These are phyloP conservation scores for Tursiops truncatus DNA, from an alignment of 2,113 vertebrate genomes.

Conservation along the genomic window DNA sequence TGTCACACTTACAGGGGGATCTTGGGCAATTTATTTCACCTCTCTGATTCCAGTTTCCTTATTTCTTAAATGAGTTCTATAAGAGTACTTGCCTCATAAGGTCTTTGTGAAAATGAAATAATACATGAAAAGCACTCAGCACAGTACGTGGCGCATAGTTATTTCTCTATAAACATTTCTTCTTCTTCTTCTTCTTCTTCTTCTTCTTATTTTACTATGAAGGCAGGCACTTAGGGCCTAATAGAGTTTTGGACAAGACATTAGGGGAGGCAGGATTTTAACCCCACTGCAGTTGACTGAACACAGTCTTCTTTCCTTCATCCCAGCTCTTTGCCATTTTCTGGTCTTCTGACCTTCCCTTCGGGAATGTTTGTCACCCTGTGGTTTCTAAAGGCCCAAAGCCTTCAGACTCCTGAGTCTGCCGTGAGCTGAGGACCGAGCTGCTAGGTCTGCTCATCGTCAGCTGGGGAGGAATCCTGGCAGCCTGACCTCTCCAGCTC, in stretches of 20 bases:
- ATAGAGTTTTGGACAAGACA: not conserved
- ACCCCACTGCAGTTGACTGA: not conserved
- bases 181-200: not conserved
- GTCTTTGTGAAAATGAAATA: constrained; percentile 41
- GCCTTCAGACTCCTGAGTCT: not conserved
- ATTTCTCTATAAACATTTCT: not conserved
- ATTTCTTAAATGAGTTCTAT: constrained; percentile 40
- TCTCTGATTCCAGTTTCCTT: constrained; percentile 25
- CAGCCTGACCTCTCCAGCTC: constrained; percentile 22
- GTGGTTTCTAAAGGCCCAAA: constrained; percentile 10
- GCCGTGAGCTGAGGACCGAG: not conserved
- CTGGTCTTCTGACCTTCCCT: constrained; percentile 21
- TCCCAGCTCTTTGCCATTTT: not conserved
- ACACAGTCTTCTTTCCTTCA: constrained; percentile 31
- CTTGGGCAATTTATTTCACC: constrained; percentile 10
- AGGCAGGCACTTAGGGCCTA: not conserved
- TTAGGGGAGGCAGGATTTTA: not conserved
- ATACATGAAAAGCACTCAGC: not conserved
- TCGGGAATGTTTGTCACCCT: not conserved
- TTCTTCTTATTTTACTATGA: not conserved
- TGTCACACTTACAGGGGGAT: not conserved
- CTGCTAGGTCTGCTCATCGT: constrained; percentile 48
- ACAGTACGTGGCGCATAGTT: not conserved
- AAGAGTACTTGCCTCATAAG: not conserved
- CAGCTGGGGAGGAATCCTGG: constrained; percentile 49